Conservation (phyloP, 2,888 invertebrate species). For the Drosophila infuscata region DNA sequence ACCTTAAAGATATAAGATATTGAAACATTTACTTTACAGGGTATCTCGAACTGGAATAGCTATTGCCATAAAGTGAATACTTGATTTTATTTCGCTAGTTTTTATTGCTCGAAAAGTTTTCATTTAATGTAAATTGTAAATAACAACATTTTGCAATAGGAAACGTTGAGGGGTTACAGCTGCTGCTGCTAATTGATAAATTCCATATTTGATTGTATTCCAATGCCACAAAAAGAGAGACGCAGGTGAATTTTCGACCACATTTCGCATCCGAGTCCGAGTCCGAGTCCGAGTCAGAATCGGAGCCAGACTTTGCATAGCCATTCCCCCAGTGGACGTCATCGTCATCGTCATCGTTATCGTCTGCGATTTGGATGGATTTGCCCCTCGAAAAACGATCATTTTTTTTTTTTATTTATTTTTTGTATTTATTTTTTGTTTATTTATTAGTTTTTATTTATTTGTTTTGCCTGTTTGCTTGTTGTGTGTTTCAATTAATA, state of each 20-base stretch:
- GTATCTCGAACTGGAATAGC: constrained; percentile 31
- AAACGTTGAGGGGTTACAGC: constrained; percentile 37
- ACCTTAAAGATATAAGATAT: neutral
- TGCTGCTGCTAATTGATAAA: constrained; percentile 62
- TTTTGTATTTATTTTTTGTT: constrained; percentile 11
- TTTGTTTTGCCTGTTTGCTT: constrained; percentile 12
- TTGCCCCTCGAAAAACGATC: constrained; percentile 33
- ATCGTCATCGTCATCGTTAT: constrained; percentile 23
- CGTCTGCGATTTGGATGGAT: constrained; percentile 22
- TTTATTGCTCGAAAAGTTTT: constrained; percentile 48
- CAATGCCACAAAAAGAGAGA: constrained; percentile 5
- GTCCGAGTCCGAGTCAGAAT: neutral
- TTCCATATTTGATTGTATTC: constrained; percentile 52
- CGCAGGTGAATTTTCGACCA: constrained; percentile 31
- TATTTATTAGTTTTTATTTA: constrained; percentile 4
- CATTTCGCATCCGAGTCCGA: neutral
- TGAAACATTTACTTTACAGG: constrained; percentile 14
- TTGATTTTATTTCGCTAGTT: constrained; percentile 19
- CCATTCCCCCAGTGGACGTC: constrained; percentile 34
- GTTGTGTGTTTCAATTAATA: constrained; percentile 72
- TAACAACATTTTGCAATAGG: constrained; percentile 68
- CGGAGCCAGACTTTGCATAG: constrained; percentile 63
- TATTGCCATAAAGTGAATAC: neutral
- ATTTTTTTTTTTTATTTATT: constrained; percentile 19
- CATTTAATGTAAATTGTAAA: constrained; percentile 63